Evolutionary conservation across 64 coral and sea anemone genomes (phyloP).

Genomic region (Cladopsammia gracilis): DNA sequence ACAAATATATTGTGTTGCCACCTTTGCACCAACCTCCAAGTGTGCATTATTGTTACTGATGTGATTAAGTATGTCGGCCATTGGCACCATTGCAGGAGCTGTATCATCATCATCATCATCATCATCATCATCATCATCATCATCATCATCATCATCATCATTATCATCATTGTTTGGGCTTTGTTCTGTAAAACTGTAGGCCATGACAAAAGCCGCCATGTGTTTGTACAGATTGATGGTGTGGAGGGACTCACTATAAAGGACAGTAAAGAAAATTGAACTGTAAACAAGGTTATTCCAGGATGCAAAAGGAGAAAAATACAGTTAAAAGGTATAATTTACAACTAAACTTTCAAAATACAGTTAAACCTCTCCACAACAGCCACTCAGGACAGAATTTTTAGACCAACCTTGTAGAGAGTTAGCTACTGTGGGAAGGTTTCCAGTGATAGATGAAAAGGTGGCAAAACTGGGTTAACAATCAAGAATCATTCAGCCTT

Average conservation of each 20-base stretch:
- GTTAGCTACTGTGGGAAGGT: too few relatives aligned
- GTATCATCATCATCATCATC: conserved; percentile 17
- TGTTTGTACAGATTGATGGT: conserved; percentile 85
- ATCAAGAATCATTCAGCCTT: too few relatives aligned
- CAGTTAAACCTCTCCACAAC: too few relatives aligned
- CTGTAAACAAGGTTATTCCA: too few relatives aligned
- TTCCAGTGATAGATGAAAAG: too few relatives aligned
- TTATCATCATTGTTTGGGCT: neutral
- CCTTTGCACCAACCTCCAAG: conserved; percentile 91
- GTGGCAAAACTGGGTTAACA: too few relatives aligned
- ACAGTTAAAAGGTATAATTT: too few relatives aligned
- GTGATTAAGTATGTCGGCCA: conserved; percentile 99
- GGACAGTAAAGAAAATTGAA: neutral
- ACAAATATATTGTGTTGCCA: conserved; percentile 72
- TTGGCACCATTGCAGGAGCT: conserved; percentile 91
- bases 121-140: neutral
- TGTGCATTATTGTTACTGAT: conserved; percentile 94
- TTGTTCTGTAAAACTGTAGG: conserved; percentile 96
- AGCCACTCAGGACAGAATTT: too few relatives aligned
- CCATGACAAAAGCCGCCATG: conserved; percentile 97
- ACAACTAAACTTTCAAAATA: too few relatives aligned
- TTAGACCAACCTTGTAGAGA: too few relatives aligned
- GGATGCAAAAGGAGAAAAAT: too few relatives aligned
- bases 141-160: conserved; percentile 16
- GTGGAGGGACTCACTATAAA: conserved; percentile 66